Evolutionary conservation across 2,888 invertebrate genomes (phyloP).

Genomic region (Caenorhabditis afra): DNA sequence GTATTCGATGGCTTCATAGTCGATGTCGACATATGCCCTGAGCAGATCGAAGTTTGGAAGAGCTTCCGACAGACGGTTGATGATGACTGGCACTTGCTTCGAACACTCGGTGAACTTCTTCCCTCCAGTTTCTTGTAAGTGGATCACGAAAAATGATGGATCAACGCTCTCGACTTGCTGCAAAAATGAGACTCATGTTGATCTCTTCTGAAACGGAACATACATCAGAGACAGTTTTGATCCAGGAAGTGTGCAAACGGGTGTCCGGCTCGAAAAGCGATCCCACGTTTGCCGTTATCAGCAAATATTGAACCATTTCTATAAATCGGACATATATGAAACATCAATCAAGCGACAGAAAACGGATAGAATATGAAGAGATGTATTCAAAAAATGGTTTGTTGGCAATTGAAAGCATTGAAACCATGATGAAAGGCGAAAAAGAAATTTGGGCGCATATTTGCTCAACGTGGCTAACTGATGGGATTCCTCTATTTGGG

Average conservation of each 20-base stretch:
- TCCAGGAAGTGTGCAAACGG: slow-evolving; percentile 65
- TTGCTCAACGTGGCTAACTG: slow-evolving; percentile 23
- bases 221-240: slow-evolving; percentile 66
- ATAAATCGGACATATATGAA: neutral
- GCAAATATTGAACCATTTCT: slow-evolving; percentile 60
- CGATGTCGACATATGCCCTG: slow-evolving; percentile 73
- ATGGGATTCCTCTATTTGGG: too few relatives aligned
- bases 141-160: slow-evolving; percentile 67
- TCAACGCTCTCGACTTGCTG: slow-evolving; percentile 65
- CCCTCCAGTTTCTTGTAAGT: slow-evolving; percentile 74
- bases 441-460: slow-evolving; percentile 14
- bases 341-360: neutral
- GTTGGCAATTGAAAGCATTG: slow-evolving; percentile 1
- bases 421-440: slow-evolving; percentile 4
- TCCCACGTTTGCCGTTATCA: slow-evolving; percentile 79
- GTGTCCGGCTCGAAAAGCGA: slow-evolving; percentile 77
- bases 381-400: slow-evolving; percentile 7
- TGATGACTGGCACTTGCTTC: slow-evolving; percentile 70
- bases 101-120: slow-evolving; percentile 63
- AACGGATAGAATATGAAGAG: slow-evolving; percentile 1
- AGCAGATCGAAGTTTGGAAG: slow-evolving; percentile 66
- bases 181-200: slow-evolving; percentile 22
- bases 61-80: slow-evolving; percentile 64
- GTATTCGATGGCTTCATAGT: slow-evolving; percentile 71
- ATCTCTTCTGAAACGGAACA: slow-evolving; percentile 4